Evolutionary conservation across 2,797 vertebrate genomes (phyloP), one percentile per base, ranked within the genome.

Genomic region (Galagoides demidoff): DNA sequence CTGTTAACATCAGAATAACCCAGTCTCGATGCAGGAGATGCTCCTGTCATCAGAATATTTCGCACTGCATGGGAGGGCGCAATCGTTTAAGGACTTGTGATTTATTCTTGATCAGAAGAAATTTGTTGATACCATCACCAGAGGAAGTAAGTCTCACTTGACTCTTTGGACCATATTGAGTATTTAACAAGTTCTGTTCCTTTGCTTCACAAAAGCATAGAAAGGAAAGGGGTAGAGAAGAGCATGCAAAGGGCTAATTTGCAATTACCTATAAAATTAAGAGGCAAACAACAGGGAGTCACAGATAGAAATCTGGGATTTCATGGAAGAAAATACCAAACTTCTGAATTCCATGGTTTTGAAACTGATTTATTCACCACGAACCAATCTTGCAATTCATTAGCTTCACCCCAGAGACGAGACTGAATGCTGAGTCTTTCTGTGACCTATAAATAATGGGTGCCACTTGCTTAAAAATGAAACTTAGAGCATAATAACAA

Each of bases 371-470:
- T 98, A 93, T 92, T 97, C 93, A 94, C 89, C 86, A 49, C 71
- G 45, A 96, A 71, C 6, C 90, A 96, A 89, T 98, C 87, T 90
- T 89, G 82, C 59, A 87, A 66, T 86, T 91, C 97, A 96, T 97
- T 97, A 71, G 77, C 92, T 95, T 49, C 4, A 88, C 81, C 93
- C 49, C 96, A 96, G 97, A 98, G 31, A 95, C 83, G 94, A 97
- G 83, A 97, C 91, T 92, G 92, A 98, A 97, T 95, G 95, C 3
- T 0, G 45, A 85, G 96, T 96, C 78, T 92, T 95, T 98, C 95
- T 37, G 93, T 98, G 93, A 97, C 95, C 96, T 97, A 89, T 95
- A 98, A 97, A 97, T 97, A 98, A 97, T 94, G 94, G 93, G 71
- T 96, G 19, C 5, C 84, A 87, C 87, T 97, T 96, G 86, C 96